Evolutionary conservation across 2,888 invertebrate genomes (phyloP).

Genomic region (Pilophorus perplexus): DNA sequence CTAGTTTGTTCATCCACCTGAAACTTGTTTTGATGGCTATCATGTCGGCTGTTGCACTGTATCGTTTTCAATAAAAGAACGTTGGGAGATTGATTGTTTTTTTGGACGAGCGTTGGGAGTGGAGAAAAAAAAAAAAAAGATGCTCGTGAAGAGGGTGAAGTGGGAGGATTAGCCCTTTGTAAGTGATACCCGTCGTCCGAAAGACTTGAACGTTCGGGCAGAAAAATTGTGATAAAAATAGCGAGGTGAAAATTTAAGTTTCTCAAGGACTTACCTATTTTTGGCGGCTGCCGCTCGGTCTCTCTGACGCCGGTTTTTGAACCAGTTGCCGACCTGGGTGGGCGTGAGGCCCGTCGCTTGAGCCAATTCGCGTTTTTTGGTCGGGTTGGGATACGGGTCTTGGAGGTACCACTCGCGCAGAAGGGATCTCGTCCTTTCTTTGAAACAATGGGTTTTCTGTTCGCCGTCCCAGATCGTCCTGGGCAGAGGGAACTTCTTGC

Average conservation of each 20-base stretch:
- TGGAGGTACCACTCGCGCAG: conserved; percentile 97
- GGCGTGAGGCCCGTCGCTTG: conserved; percentile 87
- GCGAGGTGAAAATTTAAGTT: not conserved
- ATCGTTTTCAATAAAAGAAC: too few relatives aligned
- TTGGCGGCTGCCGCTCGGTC: conserved; percentile 92
- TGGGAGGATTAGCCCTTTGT: conserved; percentile 16
- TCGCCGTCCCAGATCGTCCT: conserved; percentile 94
- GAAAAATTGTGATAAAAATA: not conserved
- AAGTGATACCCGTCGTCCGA: conserved; percentile 28
- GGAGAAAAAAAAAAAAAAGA: not conserved
- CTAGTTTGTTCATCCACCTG: too few relatives aligned
- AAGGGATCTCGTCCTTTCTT: conserved; percentile 90
- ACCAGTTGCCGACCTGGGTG: conserved; percentile 93
- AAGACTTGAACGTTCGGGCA: conserved; percentile 35
- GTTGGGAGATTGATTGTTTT: not conserved
- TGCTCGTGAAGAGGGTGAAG: not conserved
- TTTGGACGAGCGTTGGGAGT: not conserved
- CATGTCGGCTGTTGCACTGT: too few relatives aligned
- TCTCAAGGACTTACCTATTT: conserved; percentile 72
- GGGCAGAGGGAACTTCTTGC: conserved; percentile 90
- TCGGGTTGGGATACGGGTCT: conserved; percentile 94
- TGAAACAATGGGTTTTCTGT: conserved; percentile 94
- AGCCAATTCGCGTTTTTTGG: conserved; percentile 87
- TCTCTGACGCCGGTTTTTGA: conserved; percentile 83
- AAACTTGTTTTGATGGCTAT: too few relatives aligned